phyloP scores from a whole-genome alignment of 2,797 vertebrate genomes.

The Nyctalus aviator region DNA sequence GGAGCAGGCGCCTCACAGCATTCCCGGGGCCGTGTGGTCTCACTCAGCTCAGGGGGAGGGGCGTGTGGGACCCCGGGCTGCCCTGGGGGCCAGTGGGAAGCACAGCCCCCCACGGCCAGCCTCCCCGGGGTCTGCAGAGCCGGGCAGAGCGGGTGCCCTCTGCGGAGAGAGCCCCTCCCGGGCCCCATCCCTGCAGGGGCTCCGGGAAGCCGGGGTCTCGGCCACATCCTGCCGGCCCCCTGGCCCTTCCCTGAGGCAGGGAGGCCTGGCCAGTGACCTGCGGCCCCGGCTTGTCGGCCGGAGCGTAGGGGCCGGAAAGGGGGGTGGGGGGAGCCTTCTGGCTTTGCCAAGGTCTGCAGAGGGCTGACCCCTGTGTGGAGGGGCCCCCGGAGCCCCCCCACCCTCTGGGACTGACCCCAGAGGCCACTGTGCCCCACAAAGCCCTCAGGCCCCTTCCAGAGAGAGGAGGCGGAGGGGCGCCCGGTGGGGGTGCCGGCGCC shows the following conservation, averaged over 20 bases:
- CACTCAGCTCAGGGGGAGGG: rapidly evolving
- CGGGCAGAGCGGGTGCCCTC: too few species aligned
- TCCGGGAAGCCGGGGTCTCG: background rate
- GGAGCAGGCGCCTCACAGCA: background rate
- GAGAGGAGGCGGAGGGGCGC: background rate
- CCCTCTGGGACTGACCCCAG: rapidly evolving
- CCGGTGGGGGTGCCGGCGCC: background rate
- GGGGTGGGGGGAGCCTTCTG: background rate
- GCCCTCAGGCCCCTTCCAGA: background rate
- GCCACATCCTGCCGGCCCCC: background rate
- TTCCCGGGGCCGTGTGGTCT: background rate
- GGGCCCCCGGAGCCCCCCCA: background rate
- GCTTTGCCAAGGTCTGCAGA: too few species aligned
- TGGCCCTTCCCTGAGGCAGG: rapidly evolving
- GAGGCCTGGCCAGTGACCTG: too few species aligned
- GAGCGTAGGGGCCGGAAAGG: too few species aligned
- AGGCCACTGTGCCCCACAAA: background rate
- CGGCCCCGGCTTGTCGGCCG: rapidly evolving
- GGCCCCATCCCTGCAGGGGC: too few species aligned
- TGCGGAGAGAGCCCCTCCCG: background rate
- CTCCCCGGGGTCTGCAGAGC: background rate
- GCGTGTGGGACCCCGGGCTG: background rate
- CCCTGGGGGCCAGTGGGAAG: rapidly evolving
- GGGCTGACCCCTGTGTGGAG: background rate
- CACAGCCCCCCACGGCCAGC: background rate